Percentiles rank a stretch among this genome's conserved stretches.
These are phyloP conservation scores for Epinephelus fuscoguttatus DNA, from an alignment of 2,113 vertebrate genomes.

Conservation along the genomic window DNA sequence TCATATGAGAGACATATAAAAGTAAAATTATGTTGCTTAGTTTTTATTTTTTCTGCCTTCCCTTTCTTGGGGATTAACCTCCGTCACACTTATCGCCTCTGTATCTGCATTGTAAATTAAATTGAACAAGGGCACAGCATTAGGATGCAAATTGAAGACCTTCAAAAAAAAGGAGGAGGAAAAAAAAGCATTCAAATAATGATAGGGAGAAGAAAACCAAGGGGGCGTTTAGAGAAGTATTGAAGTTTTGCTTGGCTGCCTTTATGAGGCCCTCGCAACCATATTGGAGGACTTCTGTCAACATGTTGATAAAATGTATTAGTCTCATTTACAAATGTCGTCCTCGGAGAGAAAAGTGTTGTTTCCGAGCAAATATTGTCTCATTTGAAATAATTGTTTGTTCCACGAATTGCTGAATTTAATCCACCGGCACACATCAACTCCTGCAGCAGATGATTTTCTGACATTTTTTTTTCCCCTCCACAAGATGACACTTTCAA, in stretches of 20 bases:
- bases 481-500: slow-evolving; percentile 16
- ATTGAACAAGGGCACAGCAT: slow-evolving; percentile 80
- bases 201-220: slow-evolving; percentile 67
- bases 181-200: slow-evolving; percentile 76
- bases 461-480: slow-evolving; percentile 6
- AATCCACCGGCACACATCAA: slow-evolving; percentile 54
- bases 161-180: slow-evolving; percentile 26
- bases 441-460: slow-evolving; percentile 44
- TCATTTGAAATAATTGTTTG: slow-evolving; percentile 72
- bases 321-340: slow-evolving; percentile 74
- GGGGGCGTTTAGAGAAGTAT: slow-evolving; percentile 74
- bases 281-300: slow-evolving; percentile 72
- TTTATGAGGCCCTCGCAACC: slow-evolving; percentile 76
- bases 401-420: slow-evolving; percentile 61
- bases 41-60: slow-evolving; percentile 19
- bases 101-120: slow-evolving; percentile 82
- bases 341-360: slow-evolving; percentile 61
- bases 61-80: slow-evolving; percentile 71
- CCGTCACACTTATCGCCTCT: slow-evolving; percentile 68
- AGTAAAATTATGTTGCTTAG: slow-evolving; percentile 64
- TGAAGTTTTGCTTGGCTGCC: slow-evolving; percentile 81
- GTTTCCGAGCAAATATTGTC: slow-evolving; percentile 76
- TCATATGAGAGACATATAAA: slow-evolving; percentile 63
- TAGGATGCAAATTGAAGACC: slow-evolving; percentile 85
- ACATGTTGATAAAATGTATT: slow-evolving; percentile 78